A percentile compares a stretch with the other conserved stretches of the same genome.
These are phyloP conservation scores for Gopherus flavomarginatus DNA, from an alignment of 2,113 vertebrate species.

Conservation along the genomic window DNA sequence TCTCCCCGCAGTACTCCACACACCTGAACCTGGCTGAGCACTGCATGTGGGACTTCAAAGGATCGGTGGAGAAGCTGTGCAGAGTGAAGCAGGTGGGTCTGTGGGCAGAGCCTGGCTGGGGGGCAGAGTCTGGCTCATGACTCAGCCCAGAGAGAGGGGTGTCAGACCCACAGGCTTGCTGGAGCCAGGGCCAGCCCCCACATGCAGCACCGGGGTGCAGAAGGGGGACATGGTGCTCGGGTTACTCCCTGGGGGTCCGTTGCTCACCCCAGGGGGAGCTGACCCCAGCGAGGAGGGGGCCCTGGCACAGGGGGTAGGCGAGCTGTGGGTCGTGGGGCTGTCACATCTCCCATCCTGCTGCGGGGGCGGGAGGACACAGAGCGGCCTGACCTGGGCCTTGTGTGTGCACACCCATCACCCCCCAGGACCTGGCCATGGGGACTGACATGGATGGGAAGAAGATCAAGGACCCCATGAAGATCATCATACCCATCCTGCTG, in stretches of 20 bases:
- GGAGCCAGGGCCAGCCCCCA: background rate
- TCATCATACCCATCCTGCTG: constrained; percentile 90
- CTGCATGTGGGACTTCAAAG: constrained; percentile 89
- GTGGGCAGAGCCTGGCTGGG: background rate
- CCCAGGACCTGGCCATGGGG: constrained; percentile 90
- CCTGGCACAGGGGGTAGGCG: background rate
- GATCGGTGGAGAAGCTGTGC: constrained; percentile 87
- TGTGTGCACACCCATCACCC: background rate
- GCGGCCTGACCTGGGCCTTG: background rate
- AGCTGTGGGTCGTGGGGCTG: background rate
- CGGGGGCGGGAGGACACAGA: no score
- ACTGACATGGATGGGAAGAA: constrained; percentile 83
- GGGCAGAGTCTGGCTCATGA: background rate
- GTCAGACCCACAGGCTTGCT: background rate
- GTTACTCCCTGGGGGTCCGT: background rate
- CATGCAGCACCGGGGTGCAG: background rate
- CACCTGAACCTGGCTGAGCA: constrained; percentile 91
- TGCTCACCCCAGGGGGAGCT: background rate
- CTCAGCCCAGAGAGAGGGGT: background rate
- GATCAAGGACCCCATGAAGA: constrained; percentile 92
- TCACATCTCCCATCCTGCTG: background rate
- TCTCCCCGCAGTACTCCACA: constrained; percentile 85
- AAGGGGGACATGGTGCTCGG: background rate
- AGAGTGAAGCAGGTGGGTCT: constrained; percentile 89
- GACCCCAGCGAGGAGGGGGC: no score